Conservation (phyloP, 2,113 vertebrate species). For the Gymnobelideus leadbeateri region DNA sequence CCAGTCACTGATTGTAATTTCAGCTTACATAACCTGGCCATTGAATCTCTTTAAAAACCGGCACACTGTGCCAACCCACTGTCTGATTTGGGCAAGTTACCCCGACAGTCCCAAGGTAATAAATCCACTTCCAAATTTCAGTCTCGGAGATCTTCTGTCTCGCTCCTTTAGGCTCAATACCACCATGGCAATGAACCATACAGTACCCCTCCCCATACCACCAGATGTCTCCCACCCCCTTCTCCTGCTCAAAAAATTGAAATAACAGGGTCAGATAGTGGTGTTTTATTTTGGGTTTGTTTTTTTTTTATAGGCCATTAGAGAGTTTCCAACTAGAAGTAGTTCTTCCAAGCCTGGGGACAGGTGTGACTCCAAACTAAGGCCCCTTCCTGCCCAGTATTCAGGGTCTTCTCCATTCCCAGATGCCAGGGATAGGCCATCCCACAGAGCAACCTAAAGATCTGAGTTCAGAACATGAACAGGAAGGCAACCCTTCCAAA, state of each 20-base stretch:
- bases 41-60: too few species aligned
- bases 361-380: neutral
- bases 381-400: neutral
- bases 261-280: neutral
- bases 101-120: too few species aligned
- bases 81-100: too few species aligned
- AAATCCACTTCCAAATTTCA: too few species aligned
- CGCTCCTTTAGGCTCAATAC: too few species aligned
- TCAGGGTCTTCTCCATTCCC: neutral
- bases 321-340: neutral
- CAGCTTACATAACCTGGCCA: too few species aligned
- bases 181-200: neutral
- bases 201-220: neutral
- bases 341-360: neutral
- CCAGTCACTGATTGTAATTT: too few species aligned
- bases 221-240: too few species aligned
- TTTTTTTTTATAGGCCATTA: neutral
- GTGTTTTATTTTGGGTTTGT: neutral
- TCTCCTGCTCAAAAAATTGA: neutral
- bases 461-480: neutral
- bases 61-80: too few species aligned
- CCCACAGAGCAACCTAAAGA: neutral
- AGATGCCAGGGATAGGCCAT: neutral
- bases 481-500: constrained; percentile 67
- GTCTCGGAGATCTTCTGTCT: too few species aligned